A percentile compares a stretch with the other conserved stretches of the same genome.
These are phyloP conservation scores for Dromius quadrimaculatus DNA, from an alignment of 2,888 invertebrate species.

Conservation along the genomic window DNA sequence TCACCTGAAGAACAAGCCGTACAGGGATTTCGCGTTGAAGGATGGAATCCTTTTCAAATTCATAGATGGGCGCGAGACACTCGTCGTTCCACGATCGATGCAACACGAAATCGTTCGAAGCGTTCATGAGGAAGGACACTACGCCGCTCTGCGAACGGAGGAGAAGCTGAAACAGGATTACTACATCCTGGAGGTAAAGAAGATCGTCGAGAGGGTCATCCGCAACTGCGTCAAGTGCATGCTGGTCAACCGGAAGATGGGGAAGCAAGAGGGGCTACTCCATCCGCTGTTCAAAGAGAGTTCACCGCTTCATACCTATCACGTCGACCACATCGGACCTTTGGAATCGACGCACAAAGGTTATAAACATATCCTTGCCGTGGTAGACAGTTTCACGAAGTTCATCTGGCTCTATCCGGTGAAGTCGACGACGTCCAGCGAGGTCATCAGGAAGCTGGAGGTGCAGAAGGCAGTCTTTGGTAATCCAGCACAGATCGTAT, in stretches of 20 bases:
- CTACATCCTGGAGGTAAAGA: constrained; percentile 38
- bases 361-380: constrained; percentile 45
- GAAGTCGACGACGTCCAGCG: constrained; percentile 47
- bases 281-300: neutral
- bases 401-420: constrained; percentile 52
- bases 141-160: neutral
- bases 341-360: constrained; percentile 43
- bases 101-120: constrained; percentile 44
- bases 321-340: constrained; percentile 47
- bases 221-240: constrained; percentile 51
- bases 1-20: constrained; percentile 53
- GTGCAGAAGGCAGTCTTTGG: constrained; percentile 50
- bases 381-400: constrained; percentile 49
- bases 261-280: constrained; percentile 16
- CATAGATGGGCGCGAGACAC: constrained; percentile 18
- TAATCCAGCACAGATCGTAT: constrained; percentile 50
- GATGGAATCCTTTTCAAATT: constrained; percentile 57
- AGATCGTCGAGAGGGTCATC: constrained; percentile 44
- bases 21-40: constrained; percentile 55
- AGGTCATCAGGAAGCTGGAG: constrained; percentile 40
- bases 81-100: constrained; percentile 36
- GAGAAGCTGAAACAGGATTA: constrained; percentile 42
- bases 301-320: constrained; percentile 33
- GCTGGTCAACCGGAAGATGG: constrained; percentile 48
- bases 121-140: constrained; percentile 43